Evolutionary conservation across 2,888 invertebrate species (phyloP), one percentile per base, ranked within the genome.

Genomic region (Tethea ocularis): DNA sequence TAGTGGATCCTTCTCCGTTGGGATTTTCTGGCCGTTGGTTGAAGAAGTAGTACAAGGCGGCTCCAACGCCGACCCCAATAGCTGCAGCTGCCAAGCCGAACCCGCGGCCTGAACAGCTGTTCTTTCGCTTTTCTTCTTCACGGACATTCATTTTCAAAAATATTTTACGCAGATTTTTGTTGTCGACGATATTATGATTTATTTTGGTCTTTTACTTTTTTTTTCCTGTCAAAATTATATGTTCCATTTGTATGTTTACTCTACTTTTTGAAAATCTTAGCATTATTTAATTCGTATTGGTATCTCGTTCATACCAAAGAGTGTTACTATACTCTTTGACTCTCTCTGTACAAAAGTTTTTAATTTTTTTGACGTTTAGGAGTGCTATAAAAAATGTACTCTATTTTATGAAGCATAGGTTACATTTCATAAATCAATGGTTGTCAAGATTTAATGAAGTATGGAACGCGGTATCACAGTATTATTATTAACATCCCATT

Each of bases 31-130:
- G 66, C 55, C 84, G 67, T 74, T 87, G 89, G 68, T 77, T 89
- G 66, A 89, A 88, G 75, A 85, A 86, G 80, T 92, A 92, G 78
- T 89, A 92, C 68, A 92, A 61, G 22, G 91, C 91, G 3, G 91
- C 90, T 56, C 91, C 92, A 73, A 92, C 87, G 0, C 91, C 90
- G 57, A 90, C 88, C 63, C 91, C 90, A 62, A 91, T 81, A 0
- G 89, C 92, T 60, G 90, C 89, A 17, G 87, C 91, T 53, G 90
- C 91, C 1, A 91, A 68, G 4, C 89, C 92, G 0, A 89, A 69
- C 0, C 91, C 91, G 56, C 89, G 86, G 74, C 85, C 83, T 63
- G 88, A 65, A 71, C 89, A 86, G 61, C 62, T 78, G 51, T 78
- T 86, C 62, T 89, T 89, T 58, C 82, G 74, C 22, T 78, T 70